These are phyloP conservation scores for Apis cerana DNA, from an alignment of 1,140 invertebrate genomes.

Conservation along the genomic window DNA sequence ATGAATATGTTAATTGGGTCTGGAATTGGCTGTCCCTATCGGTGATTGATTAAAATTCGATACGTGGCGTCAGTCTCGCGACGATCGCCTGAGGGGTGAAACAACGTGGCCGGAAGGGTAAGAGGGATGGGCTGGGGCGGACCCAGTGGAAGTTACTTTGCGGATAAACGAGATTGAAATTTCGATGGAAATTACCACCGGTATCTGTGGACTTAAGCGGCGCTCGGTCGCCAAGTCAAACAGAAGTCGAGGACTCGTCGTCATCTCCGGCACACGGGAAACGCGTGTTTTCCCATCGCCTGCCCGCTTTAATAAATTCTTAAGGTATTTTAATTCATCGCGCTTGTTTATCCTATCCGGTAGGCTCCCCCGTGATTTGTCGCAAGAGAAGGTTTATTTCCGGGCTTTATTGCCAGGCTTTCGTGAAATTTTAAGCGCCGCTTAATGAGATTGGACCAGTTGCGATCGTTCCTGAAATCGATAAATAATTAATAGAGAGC, in stretches of 20 bases:
- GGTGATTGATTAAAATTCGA: conserved; percentile 79
- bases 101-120: conserved; percentile 4
- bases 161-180: conserved; percentile 77
- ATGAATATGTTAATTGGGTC: conserved; percentile 80
- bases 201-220: conserved; percentile 73
- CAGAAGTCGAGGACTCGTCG: conserved; percentile 60
- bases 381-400: background rate
- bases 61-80: conserved; percentile 63
- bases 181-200: conserved; percentile 74
- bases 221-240: conserved; percentile 74
- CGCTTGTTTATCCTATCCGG: background rate
- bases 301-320: conserved; percentile 1
- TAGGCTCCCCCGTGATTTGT: too few species aligned
- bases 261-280: conserved; percentile 40
- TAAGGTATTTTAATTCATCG: background rate
- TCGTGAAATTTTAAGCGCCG: background rate
- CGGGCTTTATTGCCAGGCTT: accelerated
- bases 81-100: conserved; percentile 53
- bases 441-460: background rate
- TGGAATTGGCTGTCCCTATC: conserved; percentile 76
- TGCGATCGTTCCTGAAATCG: background rate
- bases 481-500: too few species aligned
- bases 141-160: conserved; percentile 71
- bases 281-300: conserved; percentile 14
- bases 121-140: conserved; percentile 49